A percentile compares a stretch with the other conserved stretches of the same genome.
phyloP scores from a whole-genome alignment of 2,113 vertebrate genomes.

The Scolopax mira region DNA sequence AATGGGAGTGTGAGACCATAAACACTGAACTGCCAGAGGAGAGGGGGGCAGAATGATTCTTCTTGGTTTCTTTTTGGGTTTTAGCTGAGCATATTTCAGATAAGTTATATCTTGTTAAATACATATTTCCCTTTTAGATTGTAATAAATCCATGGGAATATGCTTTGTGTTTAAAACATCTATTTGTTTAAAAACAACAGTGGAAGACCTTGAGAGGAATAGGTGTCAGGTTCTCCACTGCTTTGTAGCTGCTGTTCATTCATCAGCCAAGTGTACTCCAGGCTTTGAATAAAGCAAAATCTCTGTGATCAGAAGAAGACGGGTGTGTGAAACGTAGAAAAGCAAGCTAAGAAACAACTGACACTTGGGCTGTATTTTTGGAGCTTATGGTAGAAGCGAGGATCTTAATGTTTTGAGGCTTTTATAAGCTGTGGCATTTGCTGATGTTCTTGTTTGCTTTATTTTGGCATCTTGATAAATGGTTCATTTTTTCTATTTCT shows the following conservation, averaged over 20 bases:
- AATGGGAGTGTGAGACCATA: neutral
- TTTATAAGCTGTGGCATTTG: conserved; percentile 4
- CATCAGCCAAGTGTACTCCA: neutral
- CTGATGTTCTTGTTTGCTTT: neutral
- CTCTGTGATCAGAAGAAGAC: neutral
- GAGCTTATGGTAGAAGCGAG: neutral
- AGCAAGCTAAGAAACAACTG: neutral
- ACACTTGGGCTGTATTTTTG: neutral
- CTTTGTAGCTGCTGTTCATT: neutral
- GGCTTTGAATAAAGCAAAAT: neutral
- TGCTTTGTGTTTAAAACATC: neutral
- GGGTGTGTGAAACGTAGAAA: neutral
- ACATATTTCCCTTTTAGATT: neutral
- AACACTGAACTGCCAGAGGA: neutral
- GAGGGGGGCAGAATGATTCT: neutral
- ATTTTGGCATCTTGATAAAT: conserved; percentile 18
- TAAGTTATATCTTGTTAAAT: neutral
- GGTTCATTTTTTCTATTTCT: conserved; percentile 28
- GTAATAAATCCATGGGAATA: neutral
- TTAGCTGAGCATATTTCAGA: neutral
- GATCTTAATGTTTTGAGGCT: neutral
- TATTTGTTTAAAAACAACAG: neutral
- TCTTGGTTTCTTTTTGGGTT: neutral
- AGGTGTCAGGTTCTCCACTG: neutral
- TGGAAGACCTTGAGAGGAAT: neutral